A percentile compares a stretch with the other conserved stretches of the same genome.
phyloP scores from a whole-genome alignment of 2,797 vertebrate species.

The Synaphobranchus kaupii region DNA sequence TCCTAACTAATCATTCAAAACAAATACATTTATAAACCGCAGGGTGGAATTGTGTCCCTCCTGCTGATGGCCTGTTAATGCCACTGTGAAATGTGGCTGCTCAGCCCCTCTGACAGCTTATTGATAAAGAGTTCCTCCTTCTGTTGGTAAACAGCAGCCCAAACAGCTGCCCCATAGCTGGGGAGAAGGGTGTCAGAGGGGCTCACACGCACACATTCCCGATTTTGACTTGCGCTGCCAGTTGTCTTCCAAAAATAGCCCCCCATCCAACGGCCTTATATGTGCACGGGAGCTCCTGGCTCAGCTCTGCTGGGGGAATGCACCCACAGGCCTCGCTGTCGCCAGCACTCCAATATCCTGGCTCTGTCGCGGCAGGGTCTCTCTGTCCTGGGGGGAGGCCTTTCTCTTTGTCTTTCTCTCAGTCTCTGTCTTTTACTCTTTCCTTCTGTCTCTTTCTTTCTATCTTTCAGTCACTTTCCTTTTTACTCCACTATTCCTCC shows the following conservation, averaged over 20 bases:
- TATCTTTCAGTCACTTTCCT: background rate
- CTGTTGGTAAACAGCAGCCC: background rate
- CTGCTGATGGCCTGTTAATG: too few species aligned
- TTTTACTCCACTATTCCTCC: background rate
- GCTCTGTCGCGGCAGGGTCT: conserved; percentile 43
- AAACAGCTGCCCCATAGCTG: too few species aligned
- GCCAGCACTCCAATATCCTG: conserved; percentile 39
- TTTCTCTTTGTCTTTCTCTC: background rate
- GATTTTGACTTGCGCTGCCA: conserved; percentile 61
- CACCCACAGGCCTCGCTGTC: conserved; percentile 35
- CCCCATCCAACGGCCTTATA: conserved; percentile 74
- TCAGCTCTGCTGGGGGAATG: conserved; percentile 10
- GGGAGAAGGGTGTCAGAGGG: background rate
- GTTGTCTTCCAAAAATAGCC: conserved; percentile 88
- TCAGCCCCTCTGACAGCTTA: background rate
- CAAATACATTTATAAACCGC: too few species aligned
- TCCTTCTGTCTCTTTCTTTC: background rate
- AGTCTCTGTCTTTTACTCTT: background rate
- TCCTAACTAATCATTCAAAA: background rate
- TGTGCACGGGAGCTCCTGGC: conserved; percentile 65
- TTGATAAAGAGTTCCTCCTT: too few species aligned
- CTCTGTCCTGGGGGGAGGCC: conserved; percentile 21
- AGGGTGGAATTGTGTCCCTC: too few species aligned
- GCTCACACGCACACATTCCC: background rate
- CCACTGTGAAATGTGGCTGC: too few species aligned